Conservation (phyloP, 2,888 invertebrate genomes). For the Oasisia sp. region DNA sequence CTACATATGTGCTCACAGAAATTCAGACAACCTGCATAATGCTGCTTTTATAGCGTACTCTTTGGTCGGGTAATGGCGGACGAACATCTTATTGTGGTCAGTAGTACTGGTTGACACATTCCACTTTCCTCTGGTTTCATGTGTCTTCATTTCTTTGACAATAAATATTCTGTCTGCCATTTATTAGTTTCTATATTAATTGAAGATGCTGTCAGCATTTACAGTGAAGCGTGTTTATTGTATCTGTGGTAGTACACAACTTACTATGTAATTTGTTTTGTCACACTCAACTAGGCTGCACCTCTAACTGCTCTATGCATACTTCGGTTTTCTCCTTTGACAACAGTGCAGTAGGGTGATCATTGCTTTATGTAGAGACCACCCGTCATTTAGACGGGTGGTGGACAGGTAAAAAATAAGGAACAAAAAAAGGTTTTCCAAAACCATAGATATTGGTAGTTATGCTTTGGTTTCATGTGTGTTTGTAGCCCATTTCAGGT, state of each 20-base stretch:
- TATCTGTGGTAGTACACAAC: not conserved
- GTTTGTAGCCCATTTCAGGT: too few relatives aligned
- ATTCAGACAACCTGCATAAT: too few relatives aligned
- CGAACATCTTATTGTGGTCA: too few relatives aligned
- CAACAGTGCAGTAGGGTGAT: not conserved
- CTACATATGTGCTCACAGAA: too few relatives aligned
- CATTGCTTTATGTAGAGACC: too few relatives aligned
- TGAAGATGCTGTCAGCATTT: not conserved
- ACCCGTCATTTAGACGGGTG: too few relatives aligned
- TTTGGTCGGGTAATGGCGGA: too few relatives aligned
- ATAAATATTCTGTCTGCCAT: not conserved
- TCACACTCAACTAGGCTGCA: not conserved
- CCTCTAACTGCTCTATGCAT: not conserved
- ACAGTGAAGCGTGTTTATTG: not conserved
- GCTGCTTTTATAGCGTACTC: too few relatives aligned
- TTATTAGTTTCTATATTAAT: not conserved
- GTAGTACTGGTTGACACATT: conserved; percentile 7
- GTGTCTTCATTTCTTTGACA: not conserved
- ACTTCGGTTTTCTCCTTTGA: not conserved
- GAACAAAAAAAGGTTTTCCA: too few relatives aligned
- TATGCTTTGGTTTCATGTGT: too few relatives aligned
- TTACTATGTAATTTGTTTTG: not conserved
- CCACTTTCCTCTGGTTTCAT: conserved; percentile 24
- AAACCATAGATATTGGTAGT: too few relatives aligned
- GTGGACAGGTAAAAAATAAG: too few relatives aligned